Evolutionary conservation across 2,113 vertebrate genomes (phyloP), one percentile per base, ranked within the genome.

Genomic region (Boulengeromyrus knoepffleri): DNA sequence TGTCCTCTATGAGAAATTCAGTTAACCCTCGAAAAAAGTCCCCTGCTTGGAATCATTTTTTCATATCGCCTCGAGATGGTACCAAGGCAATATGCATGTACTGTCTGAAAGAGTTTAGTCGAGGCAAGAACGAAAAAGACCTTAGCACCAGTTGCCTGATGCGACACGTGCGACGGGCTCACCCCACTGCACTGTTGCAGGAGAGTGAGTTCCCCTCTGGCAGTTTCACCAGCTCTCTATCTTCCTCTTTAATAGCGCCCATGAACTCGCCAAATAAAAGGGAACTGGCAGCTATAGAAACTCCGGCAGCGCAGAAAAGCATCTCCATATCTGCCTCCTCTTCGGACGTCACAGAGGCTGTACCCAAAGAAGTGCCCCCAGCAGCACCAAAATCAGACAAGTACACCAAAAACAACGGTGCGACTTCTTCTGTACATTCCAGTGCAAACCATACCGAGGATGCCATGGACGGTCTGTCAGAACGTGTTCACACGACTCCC

Each of bases 61-160:
- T 97, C 94, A 99, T 99, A 95, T 99, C 98, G 7, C 98, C 98
- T 36, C 96, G 98, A 91, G 98, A 99, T 94, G 97, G 97, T 94
- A 99, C 98, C 92, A 99, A 99, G 96, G 98, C 98, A 92, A 97
- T 99, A 94, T 99, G 98, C 94, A 97, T 97, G 94, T 99, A 99
- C 96, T 99, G 98, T 94, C 97, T 99, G 97, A 99, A 99, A 95
- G 98, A 99, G 93, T 99, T 99, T 88, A 99, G 98, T 91, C 95
- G 98, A n/a, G 98, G 98, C 52, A 99, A 99, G 94, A 99, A 99
- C 12, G 98, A 99, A 92, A 99, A 99, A 94, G 98, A 99, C 94
- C 93, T 99, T 89, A 99, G 98, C 91, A 99, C 98, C 12, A 99
- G 98, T 92, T 99, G 98, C 92, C 97, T 99, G 88, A 99, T 99